A percentile compares a stretch with the other conserved stretches of the same genome.
These are phyloP conservation scores for Drosophila borborema DNA, from an alignment of 2,888 invertebrate species.

Conservation along the genomic window DNA sequence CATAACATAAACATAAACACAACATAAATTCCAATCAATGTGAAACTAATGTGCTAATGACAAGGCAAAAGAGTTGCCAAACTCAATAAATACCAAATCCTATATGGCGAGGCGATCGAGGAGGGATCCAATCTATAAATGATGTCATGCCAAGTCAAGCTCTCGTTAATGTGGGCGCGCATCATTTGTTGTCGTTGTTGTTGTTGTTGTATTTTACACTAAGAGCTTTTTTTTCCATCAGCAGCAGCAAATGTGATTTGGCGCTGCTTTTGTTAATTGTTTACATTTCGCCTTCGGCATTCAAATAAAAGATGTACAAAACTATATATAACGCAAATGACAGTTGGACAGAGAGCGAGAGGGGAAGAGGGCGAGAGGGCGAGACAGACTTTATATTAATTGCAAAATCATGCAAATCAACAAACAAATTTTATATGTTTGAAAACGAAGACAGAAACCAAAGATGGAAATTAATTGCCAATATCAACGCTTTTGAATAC, in stretches of 20 bases:
- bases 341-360: slow-evolving; percentile 21
- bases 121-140: slow-evolving; percentile 41
- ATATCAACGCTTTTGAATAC: slow-evolving; percentile 75
- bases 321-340: slow-evolving; percentile 68
- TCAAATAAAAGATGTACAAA: slow-evolving; percentile 52
- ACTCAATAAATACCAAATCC: slow-evolving; percentile 41
- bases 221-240: slow-evolving; percentile 72
- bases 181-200: slow-evolving; percentile 17
- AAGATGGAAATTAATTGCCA: slow-evolving; percentile 73
- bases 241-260: slow-evolving; percentile 34
- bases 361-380: neutral
- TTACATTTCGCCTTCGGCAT: slow-evolving; percentile 76
- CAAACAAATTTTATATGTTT: slow-evolving; percentile 47
- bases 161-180: slow-evolving; percentile 69
- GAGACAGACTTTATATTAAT: slow-evolving; percentile 65
- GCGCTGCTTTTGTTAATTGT: slow-evolving; percentile 60
- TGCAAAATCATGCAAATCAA: slow-evolving; percentile 77
- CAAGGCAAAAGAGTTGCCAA: slow-evolving; percentile 64
- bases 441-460: slow-evolving; percentile 48
- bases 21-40: slow-evolving; percentile 77
- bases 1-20: slow-evolving; percentile 73
- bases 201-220: slow-evolving; percentile 37
- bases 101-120: slow-evolving; percentile 6
- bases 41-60: slow-evolving; percentile 69
- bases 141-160: slow-evolving; percentile 66